Conservation (phyloP, 2,113 vertebrate genomes). For the Gymnorhina tibicen region DNA sequence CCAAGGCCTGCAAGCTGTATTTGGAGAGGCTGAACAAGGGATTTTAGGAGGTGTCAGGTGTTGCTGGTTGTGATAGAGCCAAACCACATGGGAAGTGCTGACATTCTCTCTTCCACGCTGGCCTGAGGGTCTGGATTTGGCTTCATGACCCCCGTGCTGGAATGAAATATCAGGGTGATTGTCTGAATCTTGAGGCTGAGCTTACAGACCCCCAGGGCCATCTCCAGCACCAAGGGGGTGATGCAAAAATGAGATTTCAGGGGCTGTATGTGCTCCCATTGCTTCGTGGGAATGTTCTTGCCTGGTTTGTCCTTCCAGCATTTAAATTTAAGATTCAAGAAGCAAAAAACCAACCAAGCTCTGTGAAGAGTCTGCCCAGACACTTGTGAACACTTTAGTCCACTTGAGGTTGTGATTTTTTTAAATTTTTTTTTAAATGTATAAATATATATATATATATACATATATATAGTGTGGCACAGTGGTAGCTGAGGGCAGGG, state of each 20-base stretch:
- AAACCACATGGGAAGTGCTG: not conserved
- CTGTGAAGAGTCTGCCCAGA: not conserved
- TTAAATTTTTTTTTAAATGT: not conserved
- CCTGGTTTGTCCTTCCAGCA: not conserved
- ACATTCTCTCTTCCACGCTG: not conserved
- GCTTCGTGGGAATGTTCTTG: not conserved
- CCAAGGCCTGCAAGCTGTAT: not conserved
- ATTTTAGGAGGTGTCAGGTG: not conserved
- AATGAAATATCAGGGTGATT: not conserved
- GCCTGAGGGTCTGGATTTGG: not conserved
- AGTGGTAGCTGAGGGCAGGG: not conserved
- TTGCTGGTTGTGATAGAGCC: not conserved
- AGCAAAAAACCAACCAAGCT: not conserved
- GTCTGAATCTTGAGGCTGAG: not conserved
- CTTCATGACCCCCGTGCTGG: not conserved
- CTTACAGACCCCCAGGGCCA: not conserved
- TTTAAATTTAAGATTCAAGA: not conserved
- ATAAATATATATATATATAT: not conserved
- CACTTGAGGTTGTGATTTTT: not conserved
- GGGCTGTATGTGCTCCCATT: not conserved
- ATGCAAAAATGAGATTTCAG: not conserved
- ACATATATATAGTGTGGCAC: not conserved
- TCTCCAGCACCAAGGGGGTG: rapidly evolving
- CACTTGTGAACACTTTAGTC: not conserved
- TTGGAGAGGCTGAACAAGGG: not conserved